Base-by-base conservation (phyloP, 2,797 vertebrate genomes). In the Periophthalmus magnuspinnatus region DNA sequence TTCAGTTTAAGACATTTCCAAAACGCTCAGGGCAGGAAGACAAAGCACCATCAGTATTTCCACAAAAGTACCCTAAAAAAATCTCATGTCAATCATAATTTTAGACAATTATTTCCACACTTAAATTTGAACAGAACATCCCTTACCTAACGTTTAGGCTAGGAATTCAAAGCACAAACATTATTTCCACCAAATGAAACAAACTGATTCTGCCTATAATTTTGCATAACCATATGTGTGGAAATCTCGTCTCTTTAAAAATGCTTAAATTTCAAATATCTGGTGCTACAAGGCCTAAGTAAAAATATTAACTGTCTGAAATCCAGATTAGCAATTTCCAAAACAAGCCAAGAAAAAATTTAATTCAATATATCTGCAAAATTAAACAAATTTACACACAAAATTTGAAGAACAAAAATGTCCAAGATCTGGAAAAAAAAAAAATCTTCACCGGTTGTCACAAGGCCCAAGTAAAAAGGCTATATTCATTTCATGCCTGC, bases 391-490 rank as follows among this genome's bases (percentile, higher is more conserved):
- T 50, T 28, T 5, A 28, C 13, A 5, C 4, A 57, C 32, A 28
- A 6, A 59, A 59, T 34, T 28, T 28, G 55, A 24, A 24, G 33
- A 34, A 60, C 7, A 34, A 58, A 56, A 56, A 56, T 34, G 58
- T 56, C 16, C 48, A 17, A 17, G 19, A 52, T n/a, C 52, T 17
- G 17, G 77, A 50, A 6, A 38, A 19, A 10, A 0, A 19, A 3
- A 76, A 78, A 80, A 55, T 71, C 59, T 71, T 77, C 84, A 81
- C 79, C 74, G 81, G 70, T 74, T 70, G 76, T 73, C 67, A 71
- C 0, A 63, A 70, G 68, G 36, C 62, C 14, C 64, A 81, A 80
- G 54, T 71, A 70, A 55, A 34, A 76, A 56, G 0, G 3, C 72
- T 76, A 76, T 84, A 86, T 83, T 75, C 38, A 13, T 70, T 48